These are phyloP conservation scores for Psophia crepitans DNA, from an alignment of 2,113 vertebrate genomes.

Conservation along the genomic window DNA sequence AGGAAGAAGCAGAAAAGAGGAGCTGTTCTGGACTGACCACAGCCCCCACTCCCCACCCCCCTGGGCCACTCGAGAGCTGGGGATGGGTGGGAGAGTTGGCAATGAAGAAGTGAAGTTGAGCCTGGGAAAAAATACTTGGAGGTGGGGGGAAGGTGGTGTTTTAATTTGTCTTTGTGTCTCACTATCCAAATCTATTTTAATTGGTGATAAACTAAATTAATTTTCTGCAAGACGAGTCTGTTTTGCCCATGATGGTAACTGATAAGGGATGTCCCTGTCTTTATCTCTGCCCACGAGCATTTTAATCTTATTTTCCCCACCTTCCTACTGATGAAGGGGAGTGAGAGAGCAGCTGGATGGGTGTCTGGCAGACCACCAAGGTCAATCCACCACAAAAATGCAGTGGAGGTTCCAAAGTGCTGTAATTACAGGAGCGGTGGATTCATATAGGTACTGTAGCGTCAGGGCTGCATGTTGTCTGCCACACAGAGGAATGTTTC, in stretches of 20 bases:
- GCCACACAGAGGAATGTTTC: not conserved
- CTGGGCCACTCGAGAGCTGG: accelerated
- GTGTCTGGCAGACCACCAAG: not conserved
- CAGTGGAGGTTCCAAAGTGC: not conserved
- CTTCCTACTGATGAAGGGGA: not conserved
- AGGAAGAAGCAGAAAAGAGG: not conserved
- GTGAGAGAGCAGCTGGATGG: not conserved
- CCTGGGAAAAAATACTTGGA: not conserved
- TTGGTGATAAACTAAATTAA: not conserved
- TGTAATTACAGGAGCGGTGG: not conserved
- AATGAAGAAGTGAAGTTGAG: not conserved
- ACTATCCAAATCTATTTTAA: not conserved
- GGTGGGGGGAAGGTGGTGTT: not conserved
- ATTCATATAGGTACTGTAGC: accelerated
- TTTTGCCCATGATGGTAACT: not conserved
- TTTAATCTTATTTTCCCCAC: not conserved
- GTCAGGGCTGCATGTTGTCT: not conserved
- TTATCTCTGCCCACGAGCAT: accelerated
- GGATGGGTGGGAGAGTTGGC: too few species aligned
- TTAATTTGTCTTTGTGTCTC: not conserved
- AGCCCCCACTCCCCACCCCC: not conserved
- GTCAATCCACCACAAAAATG: not conserved
- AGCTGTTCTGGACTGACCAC: not conserved
- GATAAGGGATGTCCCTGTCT: not conserved
- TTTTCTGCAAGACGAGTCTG: not conserved